A percentile compares a stretch with the other conserved stretches of the same genome.
Conservation (phyloP, 1,140 invertebrate genomes). For the Trichomalopsis sarcophagae region DNA sequence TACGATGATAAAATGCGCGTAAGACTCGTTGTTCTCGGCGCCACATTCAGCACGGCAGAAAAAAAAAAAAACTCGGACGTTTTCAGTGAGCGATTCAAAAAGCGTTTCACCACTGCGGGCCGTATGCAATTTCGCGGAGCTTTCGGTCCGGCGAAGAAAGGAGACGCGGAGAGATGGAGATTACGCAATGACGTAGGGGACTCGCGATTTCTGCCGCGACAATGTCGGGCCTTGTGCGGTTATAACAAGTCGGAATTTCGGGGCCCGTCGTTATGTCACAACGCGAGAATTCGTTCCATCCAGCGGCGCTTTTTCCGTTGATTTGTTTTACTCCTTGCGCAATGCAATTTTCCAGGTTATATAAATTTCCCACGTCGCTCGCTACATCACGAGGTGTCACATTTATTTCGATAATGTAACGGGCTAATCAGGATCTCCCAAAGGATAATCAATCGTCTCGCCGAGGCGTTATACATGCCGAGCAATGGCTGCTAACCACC, state of each 20-base stretch:
- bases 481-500: neutral
- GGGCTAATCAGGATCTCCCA: too few relatives aligned
- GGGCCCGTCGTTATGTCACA: neutral
- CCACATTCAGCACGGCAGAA: too few relatives aligned
- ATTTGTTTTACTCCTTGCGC: too few relatives aligned
- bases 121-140: neutral
- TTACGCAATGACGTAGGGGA: slow-evolving; percentile 28
- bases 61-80: neutral
- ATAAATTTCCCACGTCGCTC: too few relatives aligned
- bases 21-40: too few relatives aligned
- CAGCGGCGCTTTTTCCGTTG: too few relatives aligned
- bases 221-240: neutral
- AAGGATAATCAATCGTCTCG: neutral
- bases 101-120: neutral
- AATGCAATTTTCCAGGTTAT: too few relatives aligned
- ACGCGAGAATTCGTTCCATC: too few relatives aligned
- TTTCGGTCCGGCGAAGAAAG: neutral
- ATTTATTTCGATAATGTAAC: too few relatives aligned
- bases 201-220: neutral
- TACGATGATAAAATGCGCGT: too few relatives aligned
- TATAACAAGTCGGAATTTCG: neutral
- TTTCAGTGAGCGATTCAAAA: neutral
- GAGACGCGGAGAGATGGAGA: neutral
- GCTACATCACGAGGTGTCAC: too few relatives aligned
- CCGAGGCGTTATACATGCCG: too few relatives aligned